These are phyloP conservation scores for Augochlora pura DNA, from an alignment of 1,140 invertebrate species.

Conservation along the genomic window DNA sequence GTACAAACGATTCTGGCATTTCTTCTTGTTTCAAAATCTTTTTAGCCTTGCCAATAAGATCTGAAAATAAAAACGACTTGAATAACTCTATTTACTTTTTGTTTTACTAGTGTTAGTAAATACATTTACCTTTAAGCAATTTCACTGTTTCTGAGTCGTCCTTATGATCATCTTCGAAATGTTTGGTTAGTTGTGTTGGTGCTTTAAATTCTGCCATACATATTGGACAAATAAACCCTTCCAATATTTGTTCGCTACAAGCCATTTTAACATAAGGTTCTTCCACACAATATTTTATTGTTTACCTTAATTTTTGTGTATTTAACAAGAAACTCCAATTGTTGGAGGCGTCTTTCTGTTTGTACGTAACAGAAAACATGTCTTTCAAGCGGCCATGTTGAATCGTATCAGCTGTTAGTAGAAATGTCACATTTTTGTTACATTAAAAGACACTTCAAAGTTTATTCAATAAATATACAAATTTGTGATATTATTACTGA, in stretches of 20 bases:
- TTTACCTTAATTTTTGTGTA: neutral
- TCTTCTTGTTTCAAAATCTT: constrained; percentile 92
- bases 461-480: constrained; percentile 31
- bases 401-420: constrained; percentile 50
- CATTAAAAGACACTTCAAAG: neutral
- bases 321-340: neutral
- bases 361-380: neutral
- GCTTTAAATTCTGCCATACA: constrained; percentile 94
- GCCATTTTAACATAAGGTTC: constrained; percentile 72
- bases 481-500: neutral
- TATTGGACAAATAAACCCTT: constrained; percentile 96
- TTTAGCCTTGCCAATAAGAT: constrained; percentile 93
- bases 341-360: constrained; percentile 42
- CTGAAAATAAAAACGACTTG: constrained; percentile 74
- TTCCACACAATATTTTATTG: neutral
- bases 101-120: neutral
- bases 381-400: constrained; percentile 49
- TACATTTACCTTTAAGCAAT: constrained; percentile 89
- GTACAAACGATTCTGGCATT: constrained; percentile 80
- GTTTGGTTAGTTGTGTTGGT: constrained; percentile 88
- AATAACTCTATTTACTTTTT: neutral
- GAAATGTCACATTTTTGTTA: constrained; percentile 35
- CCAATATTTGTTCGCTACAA: constrained; percentile 84
- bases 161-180: constrained; percentile 93
- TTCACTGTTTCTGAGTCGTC: constrained; percentile 94